Base-by-base conservation (phyloP, 2,797 vertebrate genomes). In the Leptoclinus maculatus region DNA sequence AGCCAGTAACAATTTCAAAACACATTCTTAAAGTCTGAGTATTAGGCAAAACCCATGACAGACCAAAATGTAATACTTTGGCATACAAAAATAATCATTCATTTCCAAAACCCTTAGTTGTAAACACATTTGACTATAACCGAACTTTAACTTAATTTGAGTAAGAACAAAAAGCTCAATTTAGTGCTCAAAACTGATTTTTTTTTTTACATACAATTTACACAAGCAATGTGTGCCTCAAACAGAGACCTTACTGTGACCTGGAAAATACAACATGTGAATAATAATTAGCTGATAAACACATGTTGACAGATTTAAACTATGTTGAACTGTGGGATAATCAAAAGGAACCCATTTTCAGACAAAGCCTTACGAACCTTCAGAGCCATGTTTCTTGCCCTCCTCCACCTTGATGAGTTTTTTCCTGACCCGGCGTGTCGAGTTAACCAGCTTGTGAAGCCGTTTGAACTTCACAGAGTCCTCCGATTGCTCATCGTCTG, bases 351-450 rank as follows among this genome's bases (percentile, higher is more conserved):
- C 5, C 23, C 3, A 3, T 27, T 56, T 19, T 38, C 32, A n/a
- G 32, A 3, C 12, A n/a, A 58, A 7, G 4, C 16, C n/a, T 25
- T 7, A 80, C 82, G 93, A 95, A 99, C 98, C 98, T 97, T 98
- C 97, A 1, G 96, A 94, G 87, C 91, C 96, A 74, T 97, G 95
- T 80, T 97, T 97, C 93, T 97, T 99, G 93, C 97, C 96, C 85
- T 99, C 98, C 82, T 99, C 98, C 93, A 99, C 97, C 91, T 97
- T 97, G 87, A 99, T 98, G 67, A 99, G 97, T 85, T 99, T 99
- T 92, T 99, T 99, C 84, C 96, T 95, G 88, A 99, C 97, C 82
- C 98, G 96, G 53, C 98, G 97, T 63, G 97, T 99, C 25, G 98
- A 99, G 94, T 97, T 99, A 41, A 99, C 98, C 94, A 99, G 95